Conservation (phyloP, 2,113 vertebrate species). For the Protobothrops mucrosquamatus region DNA sequence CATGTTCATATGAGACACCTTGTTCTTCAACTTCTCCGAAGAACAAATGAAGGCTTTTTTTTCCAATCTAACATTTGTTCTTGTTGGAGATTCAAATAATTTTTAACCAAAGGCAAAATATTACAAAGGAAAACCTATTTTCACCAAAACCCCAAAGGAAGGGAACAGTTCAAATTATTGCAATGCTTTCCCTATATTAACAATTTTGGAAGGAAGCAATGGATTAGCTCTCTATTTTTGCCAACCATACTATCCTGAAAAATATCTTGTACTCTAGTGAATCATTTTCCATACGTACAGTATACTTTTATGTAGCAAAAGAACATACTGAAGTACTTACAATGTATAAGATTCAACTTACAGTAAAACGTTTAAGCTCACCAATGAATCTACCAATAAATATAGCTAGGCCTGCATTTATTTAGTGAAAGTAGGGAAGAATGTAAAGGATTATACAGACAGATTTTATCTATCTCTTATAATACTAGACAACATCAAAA, state of each 20-base stretch:
- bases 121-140: slow-evolving; percentile 8
- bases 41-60: background rate
- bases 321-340: background rate
- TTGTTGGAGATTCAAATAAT: slow-evolving; percentile 8
- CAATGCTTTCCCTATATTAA: background rate
- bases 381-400: background rate
- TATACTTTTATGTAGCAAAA: slow-evolving; percentile 26
- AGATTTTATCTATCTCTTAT: slow-evolving; percentile 7
- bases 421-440: background rate
- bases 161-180: background rate
- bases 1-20: background rate
- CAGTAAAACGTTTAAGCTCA: background rate
- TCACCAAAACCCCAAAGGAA: background rate
- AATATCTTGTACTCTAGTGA: slow-evolving; percentile 20
- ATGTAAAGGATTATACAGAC: background rate
- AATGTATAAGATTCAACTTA: background rate
- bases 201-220: background rate
- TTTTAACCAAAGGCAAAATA: background rate
- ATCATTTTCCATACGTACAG: slow-evolving; percentile 18
- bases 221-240: slow-evolving; percentile 1
- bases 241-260: background rate
- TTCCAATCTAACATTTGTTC: slow-evolving; percentile 25
- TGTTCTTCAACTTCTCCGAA: background rate
- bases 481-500: slow-evolving; percentile 26
- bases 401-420: slow-evolving; percentile 14